Percentiles rank a stretch among this genome's conserved stretches.
Conservation (phyloP, 64 coral and sea anemone genomes). For the Platygyra sinensis region DNA sequence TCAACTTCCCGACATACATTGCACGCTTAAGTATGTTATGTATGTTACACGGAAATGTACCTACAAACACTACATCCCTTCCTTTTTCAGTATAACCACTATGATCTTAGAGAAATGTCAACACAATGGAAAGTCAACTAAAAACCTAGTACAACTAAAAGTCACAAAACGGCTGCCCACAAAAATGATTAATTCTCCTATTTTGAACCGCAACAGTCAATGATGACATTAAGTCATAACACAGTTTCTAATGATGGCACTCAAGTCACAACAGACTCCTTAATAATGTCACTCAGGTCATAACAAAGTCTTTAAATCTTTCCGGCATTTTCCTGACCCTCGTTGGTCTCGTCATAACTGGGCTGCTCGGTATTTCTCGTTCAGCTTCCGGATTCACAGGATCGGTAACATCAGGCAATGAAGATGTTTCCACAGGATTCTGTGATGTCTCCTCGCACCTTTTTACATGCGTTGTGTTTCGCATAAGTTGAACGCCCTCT, state of each 20-base stretch:
- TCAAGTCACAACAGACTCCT: neutral
- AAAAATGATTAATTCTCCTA: neutral
- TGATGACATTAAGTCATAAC: neutral
- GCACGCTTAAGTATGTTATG: neutral
- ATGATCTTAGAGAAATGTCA: neutral
- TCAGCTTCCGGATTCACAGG: neutral
- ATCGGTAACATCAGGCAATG: neutral
- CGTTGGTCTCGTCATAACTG: neutral
- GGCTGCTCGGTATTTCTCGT: neutral
- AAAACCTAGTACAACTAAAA: neutral
- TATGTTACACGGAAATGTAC: too few relatives aligned
- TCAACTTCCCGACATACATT: neutral
- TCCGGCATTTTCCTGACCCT: neutral
- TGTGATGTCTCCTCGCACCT: neutral
- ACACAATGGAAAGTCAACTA: neutral
- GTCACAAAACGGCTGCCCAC: neutral
- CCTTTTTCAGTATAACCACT: neutral
- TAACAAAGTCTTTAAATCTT: neutral
- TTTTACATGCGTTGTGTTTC: constrained; percentile 41
- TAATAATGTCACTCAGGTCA: neutral
- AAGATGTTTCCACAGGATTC: neutral
- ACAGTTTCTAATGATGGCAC: neutral
- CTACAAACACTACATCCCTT: neutral
- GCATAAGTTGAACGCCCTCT: constrained; percentile 3
- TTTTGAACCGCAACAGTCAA: neutral